Evolutionary conservation across 37 sponge, comb jelly and placozoan species (phyloP), one percentile per base, ranked within the genome.

Genomic region (Hormiphora californensis): DNA sequence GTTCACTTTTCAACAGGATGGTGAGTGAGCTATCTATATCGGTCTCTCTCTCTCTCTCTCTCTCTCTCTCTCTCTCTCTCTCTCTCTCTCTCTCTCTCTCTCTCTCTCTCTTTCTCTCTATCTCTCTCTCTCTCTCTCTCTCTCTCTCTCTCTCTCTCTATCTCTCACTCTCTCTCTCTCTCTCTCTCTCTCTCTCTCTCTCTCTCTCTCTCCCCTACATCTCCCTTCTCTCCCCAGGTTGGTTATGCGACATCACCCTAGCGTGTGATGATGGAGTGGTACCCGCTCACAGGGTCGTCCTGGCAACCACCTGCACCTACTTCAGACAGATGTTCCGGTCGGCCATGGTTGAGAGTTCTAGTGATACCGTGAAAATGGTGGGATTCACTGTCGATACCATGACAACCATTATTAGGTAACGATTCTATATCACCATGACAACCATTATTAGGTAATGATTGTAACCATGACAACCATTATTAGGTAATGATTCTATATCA

Each of bases 231-330:
- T 49, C 53, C 15, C 53, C 40, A 1, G 81, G 81, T 0, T 73
- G 81, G 81, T 28, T 73, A 46, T 73, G 81, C 43, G 81, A 73
- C 25, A 28, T 73, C 0, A 28, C 40, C 39, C 40, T 73, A 23
- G 81, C 43, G 25, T 73, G 81, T 73, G 81, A 73, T 40, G 81
- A 73, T 73, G 81, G 81, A 1, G 43, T 1, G 2, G 81, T 73
- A 1, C 44, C 35, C 40, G 81, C 81, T 40, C 81, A 73, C 27
- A 39, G 81, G n/a, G 81, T 73, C 2, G 43, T 73, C 41, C 81
- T 73, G 43, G 81, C 81, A 27, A 46, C 81, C 81, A 73, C 81
- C 5, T 73, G 46, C 41, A 43, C 81, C 44, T 73, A 73, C 46
- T 73, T 73, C 44, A 73, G 43, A 46, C 81, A 33, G 28, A 73